phyloP scores from a whole-genome alignment of 2,113 vertebrate genomes.

The Grallaria varia region DNA sequence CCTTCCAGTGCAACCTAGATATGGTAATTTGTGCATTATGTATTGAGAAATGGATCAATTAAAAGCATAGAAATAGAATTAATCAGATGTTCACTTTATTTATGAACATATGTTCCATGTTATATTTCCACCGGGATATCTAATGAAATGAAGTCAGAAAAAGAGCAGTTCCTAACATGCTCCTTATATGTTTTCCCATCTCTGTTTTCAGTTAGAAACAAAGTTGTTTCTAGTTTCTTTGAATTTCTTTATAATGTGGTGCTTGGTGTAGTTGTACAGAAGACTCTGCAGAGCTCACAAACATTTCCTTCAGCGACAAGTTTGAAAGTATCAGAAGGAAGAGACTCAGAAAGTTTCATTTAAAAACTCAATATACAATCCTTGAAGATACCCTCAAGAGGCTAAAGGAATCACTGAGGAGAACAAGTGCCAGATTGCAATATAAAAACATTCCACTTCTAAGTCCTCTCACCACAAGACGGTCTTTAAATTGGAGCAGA shows the following conservation, averaged over 20 bases:
- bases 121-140: background rate
- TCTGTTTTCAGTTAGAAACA: constrained; percentile 10
- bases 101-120: constrained; percentile 24
- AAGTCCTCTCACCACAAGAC: background rate
- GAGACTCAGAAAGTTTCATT: constrained; percentile 22
- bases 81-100: constrained; percentile 62
- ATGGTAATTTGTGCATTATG: constrained; percentile 20
- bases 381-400: constrained; percentile 31
- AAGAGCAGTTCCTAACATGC: constrained; percentile 49
- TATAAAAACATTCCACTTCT: background rate
- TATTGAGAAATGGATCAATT: constrained; percentile 40
- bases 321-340: constrained; percentile 22
- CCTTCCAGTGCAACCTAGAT: background rate
- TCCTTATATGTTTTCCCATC: constrained; percentile 13
- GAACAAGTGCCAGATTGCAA: constrained; percentile 27
- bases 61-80: constrained; percentile 36
- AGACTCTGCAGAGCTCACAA: background rate
- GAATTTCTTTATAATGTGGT: constrained; percentile 38
- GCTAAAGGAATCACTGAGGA: constrained; percentile 57
- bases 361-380: constrained; percentile 28
- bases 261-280: background rate
- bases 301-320: background rate
- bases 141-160: constrained; percentile 31
- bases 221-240: constrained; percentile 39
- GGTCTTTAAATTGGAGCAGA: constrained; percentile 16